These are phyloP conservation scores for Cephonodes hylas DNA, from an alignment of 2,888 invertebrate genomes.

Conservation along the genomic window DNA sequence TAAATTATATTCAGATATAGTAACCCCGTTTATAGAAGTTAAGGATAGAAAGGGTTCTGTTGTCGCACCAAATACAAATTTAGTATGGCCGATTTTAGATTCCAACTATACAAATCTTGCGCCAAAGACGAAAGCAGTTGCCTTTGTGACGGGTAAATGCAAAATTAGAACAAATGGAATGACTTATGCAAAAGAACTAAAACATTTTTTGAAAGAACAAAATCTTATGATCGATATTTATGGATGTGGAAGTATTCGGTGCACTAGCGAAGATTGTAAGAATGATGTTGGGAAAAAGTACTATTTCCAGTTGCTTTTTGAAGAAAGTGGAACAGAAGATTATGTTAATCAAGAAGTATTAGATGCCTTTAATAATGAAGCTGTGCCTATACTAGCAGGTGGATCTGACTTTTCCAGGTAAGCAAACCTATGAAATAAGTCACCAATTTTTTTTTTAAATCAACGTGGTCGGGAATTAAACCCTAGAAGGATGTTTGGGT, in stretches of 20 bases:
- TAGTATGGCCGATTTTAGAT: constrained; percentile 36
- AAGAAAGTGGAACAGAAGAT: constrained; percentile 50
- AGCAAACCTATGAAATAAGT: background rate
- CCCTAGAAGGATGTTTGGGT: too few relatives aligned
- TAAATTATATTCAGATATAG: constrained; percentile 62
- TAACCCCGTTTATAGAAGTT: constrained; percentile 61
- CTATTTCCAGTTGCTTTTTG: constrained; percentile 61
- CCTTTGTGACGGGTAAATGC: constrained; percentile 47
- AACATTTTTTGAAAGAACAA: constrained; percentile 55
- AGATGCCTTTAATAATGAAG: constrained; percentile 75
- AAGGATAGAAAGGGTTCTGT: constrained; percentile 41
- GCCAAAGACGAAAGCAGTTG: constrained; percentile 37
- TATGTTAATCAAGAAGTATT: constrained; percentile 62
- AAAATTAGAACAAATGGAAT: constrained; percentile 25
- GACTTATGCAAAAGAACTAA: constrained; percentile 48
- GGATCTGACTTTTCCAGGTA: constrained; percentile 82
- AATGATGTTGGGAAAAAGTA: constrained; percentile 47
- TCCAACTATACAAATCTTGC: constrained; percentile 14
- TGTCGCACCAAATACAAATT: constrained; percentile 46
- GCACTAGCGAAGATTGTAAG: constrained; percentile 44
- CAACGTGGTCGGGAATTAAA: too few relatives aligned
- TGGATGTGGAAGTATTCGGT: constrained; percentile 48
- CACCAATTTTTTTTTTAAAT: too few relatives aligned
- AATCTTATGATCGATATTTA: constrained; percentile 71
- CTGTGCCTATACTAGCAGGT: constrained; percentile 85